These are phyloP conservation scores for Salvator merianae DNA, from an alignment of 2,113 vertebrate species.

Conservation along the genomic window DNA sequence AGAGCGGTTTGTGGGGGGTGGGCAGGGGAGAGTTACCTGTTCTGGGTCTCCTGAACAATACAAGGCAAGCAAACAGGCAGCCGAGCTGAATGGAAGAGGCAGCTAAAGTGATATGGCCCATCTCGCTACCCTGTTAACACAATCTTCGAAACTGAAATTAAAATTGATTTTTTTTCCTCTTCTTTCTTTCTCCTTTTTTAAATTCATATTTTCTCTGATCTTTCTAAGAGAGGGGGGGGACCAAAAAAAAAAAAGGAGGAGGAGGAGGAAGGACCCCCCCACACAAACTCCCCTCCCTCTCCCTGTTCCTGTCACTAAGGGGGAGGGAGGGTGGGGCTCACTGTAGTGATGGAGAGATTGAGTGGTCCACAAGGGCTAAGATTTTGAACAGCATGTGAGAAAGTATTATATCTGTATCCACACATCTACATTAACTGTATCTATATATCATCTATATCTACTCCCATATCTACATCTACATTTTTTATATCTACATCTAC, in stretches of 20 bases:
- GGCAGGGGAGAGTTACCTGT: not conserved
- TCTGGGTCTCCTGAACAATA: not conserved
- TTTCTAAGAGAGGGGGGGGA: slow-evolving; percentile 70
- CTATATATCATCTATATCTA: no score
- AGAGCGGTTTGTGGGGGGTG: rapidly evolving
- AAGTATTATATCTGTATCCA: no score
- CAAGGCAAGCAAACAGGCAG: not conserved
- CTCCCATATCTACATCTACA: no score
- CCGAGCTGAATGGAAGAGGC: not conserved
- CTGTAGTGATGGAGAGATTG: no score
- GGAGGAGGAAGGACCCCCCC: not conserved
- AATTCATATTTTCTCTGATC: slow-evolving; percentile 83
- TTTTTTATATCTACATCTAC: no score
- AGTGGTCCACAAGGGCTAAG: no score
- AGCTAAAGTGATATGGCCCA: not conserved
- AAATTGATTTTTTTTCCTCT: slow-evolving; percentile 74
- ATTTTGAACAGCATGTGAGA: no score
- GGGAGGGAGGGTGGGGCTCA: not conserved
- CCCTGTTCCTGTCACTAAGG: not conserved
- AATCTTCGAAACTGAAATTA: slow-evolving; percentile 72
- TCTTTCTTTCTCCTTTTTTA: slow-evolving; percentile 70
- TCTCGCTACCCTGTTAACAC: slow-evolving; percentile 70
- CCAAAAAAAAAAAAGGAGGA: not conserved
- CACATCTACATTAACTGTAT: no score
- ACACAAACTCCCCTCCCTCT: not conserved